These are phyloP conservation scores for Carcharodon carcharias DNA, from an alignment of 2,797 vertebrate genomes.

Conservation along the genomic window DNA sequence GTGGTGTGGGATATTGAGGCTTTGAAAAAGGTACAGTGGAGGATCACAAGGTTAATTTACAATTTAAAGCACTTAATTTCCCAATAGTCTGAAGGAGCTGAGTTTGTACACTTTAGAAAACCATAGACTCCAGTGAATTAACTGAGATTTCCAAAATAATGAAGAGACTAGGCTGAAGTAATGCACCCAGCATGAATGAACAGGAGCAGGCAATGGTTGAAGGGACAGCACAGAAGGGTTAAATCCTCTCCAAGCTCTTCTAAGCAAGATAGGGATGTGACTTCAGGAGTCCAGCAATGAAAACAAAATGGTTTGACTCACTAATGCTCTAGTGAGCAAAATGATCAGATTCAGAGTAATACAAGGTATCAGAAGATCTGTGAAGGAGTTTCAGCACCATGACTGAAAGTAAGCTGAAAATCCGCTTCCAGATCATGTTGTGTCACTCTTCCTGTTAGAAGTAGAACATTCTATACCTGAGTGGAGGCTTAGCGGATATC, in stretches of 20 bases:
- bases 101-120: too few species aligned
- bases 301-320: neutral
- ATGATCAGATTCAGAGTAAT: too few species aligned
- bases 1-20: too few species aligned
- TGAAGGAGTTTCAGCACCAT: neutral
- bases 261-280: neutral
- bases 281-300: neutral
- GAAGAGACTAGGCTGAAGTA: too few species aligned
- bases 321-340: neutral
- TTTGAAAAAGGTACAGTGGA: too few species aligned
- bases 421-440: neutral
- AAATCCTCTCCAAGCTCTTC: neutral
- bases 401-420: neutral
- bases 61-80: too few species aligned
- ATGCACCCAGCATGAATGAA: neutral
- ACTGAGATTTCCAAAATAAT: too few species aligned
- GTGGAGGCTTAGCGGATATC: neutral
- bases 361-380: neutral
- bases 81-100: too few species aligned
- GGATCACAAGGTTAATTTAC: too few species aligned
- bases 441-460: neutral
- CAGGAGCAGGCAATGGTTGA: neutral
- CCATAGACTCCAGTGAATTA: too few species aligned
- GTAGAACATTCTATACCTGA: neutral
- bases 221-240: neutral